phyloP scores from a whole-genome alignment of 92 coral and sea anemone genomes.

The Paramuricea clavata region DNA sequence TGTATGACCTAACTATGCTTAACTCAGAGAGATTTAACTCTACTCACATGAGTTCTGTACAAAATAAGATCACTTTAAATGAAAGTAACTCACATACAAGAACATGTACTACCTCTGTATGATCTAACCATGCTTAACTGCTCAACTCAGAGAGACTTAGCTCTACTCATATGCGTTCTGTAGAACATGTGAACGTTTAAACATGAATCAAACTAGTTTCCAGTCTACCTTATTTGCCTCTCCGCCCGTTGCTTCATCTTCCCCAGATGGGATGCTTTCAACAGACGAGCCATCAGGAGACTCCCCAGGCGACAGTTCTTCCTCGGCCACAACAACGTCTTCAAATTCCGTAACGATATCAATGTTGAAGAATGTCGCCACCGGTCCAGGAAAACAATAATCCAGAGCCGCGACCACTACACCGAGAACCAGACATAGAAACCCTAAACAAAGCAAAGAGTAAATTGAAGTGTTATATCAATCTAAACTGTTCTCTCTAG shows the following conservation, averaged over 20 bases:
- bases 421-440: conserved; percentile 27
- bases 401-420: conserved; percentile 31
- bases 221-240: conserved; percentile 33
- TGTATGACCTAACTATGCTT: too few species aligned
- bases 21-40: too few species aligned
- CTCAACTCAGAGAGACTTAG: too few species aligned
- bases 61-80: too few species aligned
- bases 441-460: not conserved
- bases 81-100: too few species aligned
- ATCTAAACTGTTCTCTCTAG: too few species aligned
- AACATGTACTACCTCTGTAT: too few species aligned
- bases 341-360: conserved; percentile 47
- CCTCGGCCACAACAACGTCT: conserved; percentile 39
- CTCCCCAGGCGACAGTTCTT: not conserved
- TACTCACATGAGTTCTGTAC: too few species aligned
- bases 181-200: too few species aligned
- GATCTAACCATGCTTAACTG: too few species aligned
- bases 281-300: not conserved
- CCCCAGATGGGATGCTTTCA: not conserved
- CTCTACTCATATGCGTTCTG: too few species aligned
- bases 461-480: too few species aligned
- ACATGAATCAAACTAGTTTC: not conserved
- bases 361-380: conserved; percentile 37
- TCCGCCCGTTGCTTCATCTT: not conserved
- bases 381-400: conserved; percentile 36